Conservation (phyloP, 2,113 vertebrate genomes). For the Sphaerodactylus townsendi region DNA sequence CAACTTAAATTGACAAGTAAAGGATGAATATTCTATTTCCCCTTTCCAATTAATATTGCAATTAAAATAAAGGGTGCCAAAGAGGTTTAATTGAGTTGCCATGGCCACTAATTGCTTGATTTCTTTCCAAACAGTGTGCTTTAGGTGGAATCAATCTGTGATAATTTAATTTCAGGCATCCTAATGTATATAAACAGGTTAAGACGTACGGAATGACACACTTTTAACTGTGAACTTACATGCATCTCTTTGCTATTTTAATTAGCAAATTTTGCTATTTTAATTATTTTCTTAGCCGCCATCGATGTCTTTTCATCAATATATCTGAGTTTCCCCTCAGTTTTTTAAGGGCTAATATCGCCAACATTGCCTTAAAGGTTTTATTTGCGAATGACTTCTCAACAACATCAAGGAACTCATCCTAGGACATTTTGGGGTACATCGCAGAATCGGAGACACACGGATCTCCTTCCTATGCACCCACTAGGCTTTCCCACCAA, state of each 20-base stretch:
- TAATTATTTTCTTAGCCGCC: background rate
- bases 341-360: background rate
- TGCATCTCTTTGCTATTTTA: background rate
- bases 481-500: too few relatives aligned
- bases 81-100: slow-evolving; percentile 73
- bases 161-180: slow-evolving; percentile 60
- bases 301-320: background rate
- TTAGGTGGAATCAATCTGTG: slow-evolving; percentile 65
- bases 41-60: slow-evolving; percentile 68
- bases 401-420: background rate
- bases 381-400: background rate
- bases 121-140: slow-evolving; percentile 67
- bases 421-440: too few relatives aligned
- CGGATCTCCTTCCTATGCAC: too few relatives aligned
- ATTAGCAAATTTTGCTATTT: slow-evolving; percentile 3
- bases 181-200: slow-evolving; percentile 45
- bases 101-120: slow-evolving; percentile 73
- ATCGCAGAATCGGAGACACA: too few relatives aligned
- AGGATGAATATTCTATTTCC: slow-evolving; percentile 63
- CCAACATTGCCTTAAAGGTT: accelerated
- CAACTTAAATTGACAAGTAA: slow-evolving; percentile 62
- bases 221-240: slow-evolving; percentile 10
- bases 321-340: too few relatives aligned
- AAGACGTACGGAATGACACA: slow-evolving; percentile 33
- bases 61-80: slow-evolving; percentile 72